Evolutionary conservation across 30 jellyfish, hydroid and myxozoan species (phyloP), one percentile per base, ranked within the genome.

Genomic region (Cassiopea xamachana): DNA sequence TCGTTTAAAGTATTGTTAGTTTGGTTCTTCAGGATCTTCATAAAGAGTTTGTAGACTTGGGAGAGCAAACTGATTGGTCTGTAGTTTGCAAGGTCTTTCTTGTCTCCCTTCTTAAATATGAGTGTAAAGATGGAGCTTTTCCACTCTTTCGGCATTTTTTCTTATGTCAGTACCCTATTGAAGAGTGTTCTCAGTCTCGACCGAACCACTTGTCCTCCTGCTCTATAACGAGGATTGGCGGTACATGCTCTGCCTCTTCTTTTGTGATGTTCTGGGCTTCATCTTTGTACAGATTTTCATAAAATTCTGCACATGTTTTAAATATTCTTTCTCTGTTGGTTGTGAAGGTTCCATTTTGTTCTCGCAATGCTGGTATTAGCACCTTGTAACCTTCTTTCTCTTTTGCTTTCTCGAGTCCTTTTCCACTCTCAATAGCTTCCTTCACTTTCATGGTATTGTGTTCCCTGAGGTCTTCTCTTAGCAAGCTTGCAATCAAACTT

Each of bases 251-350:
- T 14, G 64, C 64, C 43, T 82, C 84, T 87, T n/a, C 85, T 80
- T n/a, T 71, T 18, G 0, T 48, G 70, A 59, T 45, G 86, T 59
- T 80, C 17, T 59, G 27, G n/a, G 80, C 85, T 27, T 43, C 81
- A 58, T 80, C 89, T 43, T 69, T 82, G 87, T 82, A 82, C 39
- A 27, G 39, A 27, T 27, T 27, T 27, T 27, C 39, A 27, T 27
- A 27, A 27, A 27, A 27, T 27, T 48, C 93, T 74, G 90, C 80
- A 85, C 89, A 50, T 46, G 82, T 85, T 27, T 85, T 80, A 43
- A 85, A 0, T 19, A 85, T 85, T 46, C 81, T 82, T 87, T 82
- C 91, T 67, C 91, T 82, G 87, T 82, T 82, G n/a, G 89, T 73
- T 69, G 80, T 72, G 46, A 72, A 0, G 39, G 89, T 50, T 46